A percentile compares a stretch with the other conserved stretches of the same genome.
Conservation (phyloP, 2,797 vertebrate species). For the Anguilla megastoma region DNA sequence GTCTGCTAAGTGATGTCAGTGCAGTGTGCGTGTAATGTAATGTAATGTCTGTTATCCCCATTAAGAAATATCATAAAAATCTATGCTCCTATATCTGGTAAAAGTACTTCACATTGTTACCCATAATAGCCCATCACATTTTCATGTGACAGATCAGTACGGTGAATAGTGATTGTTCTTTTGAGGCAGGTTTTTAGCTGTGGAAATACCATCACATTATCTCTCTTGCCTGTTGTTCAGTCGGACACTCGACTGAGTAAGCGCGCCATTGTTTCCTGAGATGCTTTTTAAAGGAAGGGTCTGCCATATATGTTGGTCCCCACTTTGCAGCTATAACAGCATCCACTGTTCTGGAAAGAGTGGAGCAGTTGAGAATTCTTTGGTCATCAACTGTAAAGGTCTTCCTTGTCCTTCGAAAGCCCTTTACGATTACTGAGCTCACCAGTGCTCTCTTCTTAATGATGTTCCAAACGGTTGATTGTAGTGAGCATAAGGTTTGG, state of each 20-base stretch:
- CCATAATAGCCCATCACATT: background rate
- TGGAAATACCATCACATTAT: background rate
- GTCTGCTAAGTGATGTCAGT: background rate
- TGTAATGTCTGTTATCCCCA: background rate
- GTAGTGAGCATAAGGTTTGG: too few species aligned
- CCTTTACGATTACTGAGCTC: too few species aligned
- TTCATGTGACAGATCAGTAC: background rate
- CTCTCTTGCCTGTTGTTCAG: background rate
- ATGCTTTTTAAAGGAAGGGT: constrained; percentile 33
- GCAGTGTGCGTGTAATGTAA: background rate
- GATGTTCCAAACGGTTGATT: too few species aligned
- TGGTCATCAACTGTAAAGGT: too few species aligned
- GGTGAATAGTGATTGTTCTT: background rate
- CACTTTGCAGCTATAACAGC: too few species aligned
- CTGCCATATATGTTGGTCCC: constrained; percentile 35
- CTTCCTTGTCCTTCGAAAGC: too few species aligned
- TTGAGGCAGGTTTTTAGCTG: background rate
- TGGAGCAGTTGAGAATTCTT: too few species aligned
- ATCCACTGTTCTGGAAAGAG: too few species aligned
- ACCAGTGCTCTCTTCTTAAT: too few species aligned
- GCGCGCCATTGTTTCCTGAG: constrained; percentile 21
- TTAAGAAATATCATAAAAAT: background rate
- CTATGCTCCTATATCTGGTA: background rate
- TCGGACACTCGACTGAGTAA: constrained; percentile 15
- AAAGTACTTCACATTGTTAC: background rate